A percentile compares a stretch with the other conserved stretches of the same genome.
Evolutionary conservation across 2,797 vertebrate species (phyloP).

Genomic region (Acrossocheilus fasciatus): DNA sequence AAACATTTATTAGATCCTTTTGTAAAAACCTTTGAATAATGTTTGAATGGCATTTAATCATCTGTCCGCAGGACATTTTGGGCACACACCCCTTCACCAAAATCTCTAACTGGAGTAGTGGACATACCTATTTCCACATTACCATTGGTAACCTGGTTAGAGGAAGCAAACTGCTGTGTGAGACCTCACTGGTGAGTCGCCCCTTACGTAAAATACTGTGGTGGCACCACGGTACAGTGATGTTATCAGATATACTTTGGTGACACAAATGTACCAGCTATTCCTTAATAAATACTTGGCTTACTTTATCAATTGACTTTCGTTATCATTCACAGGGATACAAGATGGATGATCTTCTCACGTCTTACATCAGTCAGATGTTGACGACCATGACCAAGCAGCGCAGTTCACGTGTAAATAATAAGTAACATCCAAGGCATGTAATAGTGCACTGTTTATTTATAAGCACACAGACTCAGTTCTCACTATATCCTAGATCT

Average conservation of each 20-base stretch:
- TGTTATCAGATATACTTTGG: neutral
- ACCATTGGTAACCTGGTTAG: conserved; percentile 96
- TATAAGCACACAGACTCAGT: neutral
- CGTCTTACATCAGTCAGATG: conserved; percentile 99
- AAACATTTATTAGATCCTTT: neutral
- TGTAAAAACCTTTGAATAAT: neutral
- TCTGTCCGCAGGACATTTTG: conserved; percentile 86
- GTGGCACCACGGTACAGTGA: no score
- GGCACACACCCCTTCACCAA: conserved; percentile 98
- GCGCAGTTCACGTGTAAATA: conserved; percentile 83
- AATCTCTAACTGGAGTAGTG: conserved; percentile 99
- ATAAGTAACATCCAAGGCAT: conserved; percentile 82
- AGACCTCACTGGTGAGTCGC: conserved; percentile 89
- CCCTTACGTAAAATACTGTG: neutral
- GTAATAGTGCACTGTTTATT: conserved; percentile 1
- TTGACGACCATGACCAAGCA: conserved; percentile 95
- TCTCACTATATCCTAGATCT: neutral
- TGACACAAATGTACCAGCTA: neutral
- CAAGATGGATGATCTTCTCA: conserved; percentile 99
- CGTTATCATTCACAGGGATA: conserved; percentile 84
- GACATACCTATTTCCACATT: conserved; percentile 98
- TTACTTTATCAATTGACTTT: neutral
- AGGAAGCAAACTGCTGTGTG: conserved; percentile 97
- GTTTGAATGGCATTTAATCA: conserved; percentile 7
- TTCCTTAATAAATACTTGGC: neutral